Evolutionary conservation across 2,113 vertebrate species (phyloP).

Genomic region (Phalacrocorax carbo): DNA sequence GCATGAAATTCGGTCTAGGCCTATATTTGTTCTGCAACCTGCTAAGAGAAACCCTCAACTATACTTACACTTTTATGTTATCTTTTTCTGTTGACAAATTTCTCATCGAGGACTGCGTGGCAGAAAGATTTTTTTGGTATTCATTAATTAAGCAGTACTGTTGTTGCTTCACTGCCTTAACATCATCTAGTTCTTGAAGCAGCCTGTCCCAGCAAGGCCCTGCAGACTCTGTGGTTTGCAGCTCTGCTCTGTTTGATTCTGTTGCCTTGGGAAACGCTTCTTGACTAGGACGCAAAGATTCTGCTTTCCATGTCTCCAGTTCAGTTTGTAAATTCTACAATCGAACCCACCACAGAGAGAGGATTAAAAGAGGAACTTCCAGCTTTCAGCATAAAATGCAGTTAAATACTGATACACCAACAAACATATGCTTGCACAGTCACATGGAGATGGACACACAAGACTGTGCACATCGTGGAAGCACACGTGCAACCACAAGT

Average conservation of each 20-base stretch:
- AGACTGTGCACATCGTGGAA: neutral
- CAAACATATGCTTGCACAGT: neutral
- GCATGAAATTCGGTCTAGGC: neutral
- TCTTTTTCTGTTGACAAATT: constrained; percentile 76
- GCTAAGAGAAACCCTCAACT: neutral
- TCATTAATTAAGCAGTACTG: constrained; percentile 76
- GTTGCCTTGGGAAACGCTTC: neutral
- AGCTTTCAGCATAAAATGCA: neutral
- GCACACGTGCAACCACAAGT: rapidly evolving
- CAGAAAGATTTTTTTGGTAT: constrained; percentile 72
- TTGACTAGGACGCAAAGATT: neutral
- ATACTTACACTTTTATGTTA: constrained; percentile 84
- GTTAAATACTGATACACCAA: neutral
- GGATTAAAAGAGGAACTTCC: neutral
- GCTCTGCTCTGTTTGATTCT: constrained; percentile 33
- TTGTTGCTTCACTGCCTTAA: constrained; percentile 78
- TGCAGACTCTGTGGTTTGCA: neutral
- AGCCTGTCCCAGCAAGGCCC: constrained; percentile 75
- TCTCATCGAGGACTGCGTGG: constrained; percentile 68
- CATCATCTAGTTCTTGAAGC: constrained; percentile 74
- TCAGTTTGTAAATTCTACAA: constrained; percentile 69
- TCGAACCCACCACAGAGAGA: neutral
- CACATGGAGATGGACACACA: neutral
- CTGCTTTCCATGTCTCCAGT: constrained; percentile 60
- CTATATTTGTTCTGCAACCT: neutral